These are phyloP conservation scores for Microctonus aethiopoides DNA, from an alignment of 2,888 invertebrate genomes.

Conservation along the genomic window DNA sequence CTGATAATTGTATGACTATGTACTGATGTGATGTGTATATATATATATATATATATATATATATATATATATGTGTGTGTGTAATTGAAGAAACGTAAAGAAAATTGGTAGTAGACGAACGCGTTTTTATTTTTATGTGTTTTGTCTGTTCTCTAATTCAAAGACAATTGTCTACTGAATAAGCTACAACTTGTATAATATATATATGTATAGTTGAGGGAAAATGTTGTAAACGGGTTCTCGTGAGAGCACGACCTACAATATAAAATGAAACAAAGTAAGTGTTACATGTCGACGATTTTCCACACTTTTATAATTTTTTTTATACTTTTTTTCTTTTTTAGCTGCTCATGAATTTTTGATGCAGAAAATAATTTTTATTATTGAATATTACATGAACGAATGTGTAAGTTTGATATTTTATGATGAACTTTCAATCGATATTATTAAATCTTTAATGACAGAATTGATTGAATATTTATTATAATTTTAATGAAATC, in stretches of 20 bases:
- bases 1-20: not conserved
- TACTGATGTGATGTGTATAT: not conserved
- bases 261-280: not conserved
- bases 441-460: not conserved
- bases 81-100: not conserved
- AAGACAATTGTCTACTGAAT: not conserved
- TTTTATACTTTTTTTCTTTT: not conserved
- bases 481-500: not conserved
- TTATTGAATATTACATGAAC: not conserved
- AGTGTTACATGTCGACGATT: not conserved
- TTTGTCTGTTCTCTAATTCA: constrained; percentile 1
- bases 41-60: too few species aligned
- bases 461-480: not conserved
- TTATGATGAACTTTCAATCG: too few species aligned
- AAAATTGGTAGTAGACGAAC: constrained; percentile 3
- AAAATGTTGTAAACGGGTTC: constrained; percentile 4
- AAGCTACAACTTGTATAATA: not conserved
- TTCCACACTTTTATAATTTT: not conserved
- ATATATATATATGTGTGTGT: too few species aligned
- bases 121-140: not conserved
- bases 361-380: not conserved
- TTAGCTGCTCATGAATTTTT: too few species aligned
- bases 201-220: not conserved
- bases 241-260: constrained; percentile 10
- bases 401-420: too few species aligned